Percentiles rank a stretch among this genome's conserved stretches.
phyloP scores from a whole-genome alignment of 2,113 vertebrate species.

The Rhinogobius similis region DNA sequence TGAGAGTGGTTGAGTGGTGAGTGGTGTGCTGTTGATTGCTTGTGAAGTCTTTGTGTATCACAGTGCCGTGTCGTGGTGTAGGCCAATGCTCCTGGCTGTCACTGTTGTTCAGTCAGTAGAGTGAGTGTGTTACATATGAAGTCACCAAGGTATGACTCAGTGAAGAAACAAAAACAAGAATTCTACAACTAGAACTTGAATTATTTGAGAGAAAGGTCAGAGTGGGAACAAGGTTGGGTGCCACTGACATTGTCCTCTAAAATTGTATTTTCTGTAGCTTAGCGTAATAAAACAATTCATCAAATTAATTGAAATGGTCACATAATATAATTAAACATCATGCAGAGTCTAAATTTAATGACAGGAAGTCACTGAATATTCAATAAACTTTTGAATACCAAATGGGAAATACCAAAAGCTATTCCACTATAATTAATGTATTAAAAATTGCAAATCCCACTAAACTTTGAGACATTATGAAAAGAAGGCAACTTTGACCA shows the following conservation, averaged over 20 bases:
- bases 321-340: too few relatives aligned
- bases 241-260: too few relatives aligned
- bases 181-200: slow-evolving; percentile 39
- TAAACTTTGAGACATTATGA: too few relatives aligned
- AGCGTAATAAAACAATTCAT: too few relatives aligned
- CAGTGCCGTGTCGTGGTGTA: slow-evolving; percentile 45
- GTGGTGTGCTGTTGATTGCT: slow-evolving; percentile 49
- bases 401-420: too few relatives aligned
- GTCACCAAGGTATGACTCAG: slow-evolving; percentile 59
- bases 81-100: slow-evolving; percentile 58
- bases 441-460: too few relatives aligned
- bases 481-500: too few relatives aligned
- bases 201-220: not conserved
- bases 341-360: not conserved
- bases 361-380: not conserved
- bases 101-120: slow-evolving; percentile 53
- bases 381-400: too few relatives aligned
- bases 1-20: slow-evolving; percentile 20
- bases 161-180: slow-evolving; percentile 45
- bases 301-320: too few relatives aligned
- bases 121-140: slow-evolving; percentile 21
- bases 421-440: too few relatives aligned
- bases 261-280: too few relatives aligned
- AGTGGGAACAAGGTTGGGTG: not conserved
- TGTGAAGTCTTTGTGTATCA: slow-evolving; percentile 60